These are phyloP conservation scores for Loxodonta africana DNA, from an alignment of 2,113 vertebrate species.

Conservation along the genomic window DNA sequence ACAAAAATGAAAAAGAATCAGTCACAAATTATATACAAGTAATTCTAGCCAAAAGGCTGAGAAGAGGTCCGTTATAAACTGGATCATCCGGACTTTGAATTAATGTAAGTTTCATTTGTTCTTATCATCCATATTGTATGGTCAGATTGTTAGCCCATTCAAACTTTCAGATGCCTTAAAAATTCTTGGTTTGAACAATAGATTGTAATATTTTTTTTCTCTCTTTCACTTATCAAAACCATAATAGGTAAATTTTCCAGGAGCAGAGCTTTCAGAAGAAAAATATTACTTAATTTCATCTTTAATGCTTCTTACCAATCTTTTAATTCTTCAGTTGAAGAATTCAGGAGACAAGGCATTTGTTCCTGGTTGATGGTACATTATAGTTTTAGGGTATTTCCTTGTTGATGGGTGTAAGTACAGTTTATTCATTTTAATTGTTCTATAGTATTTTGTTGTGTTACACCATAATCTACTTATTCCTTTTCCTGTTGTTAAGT, in stretches of 20 bases:
- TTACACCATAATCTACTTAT: neutral
- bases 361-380: neutral
- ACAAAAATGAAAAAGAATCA: neutral
- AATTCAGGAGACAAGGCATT: neutral
- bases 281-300: neutral
- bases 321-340: neutral
- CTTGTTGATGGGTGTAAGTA: neutral
- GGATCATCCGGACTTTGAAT: neutral
- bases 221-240: neutral
- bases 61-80: neutral
- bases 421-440: neutral
- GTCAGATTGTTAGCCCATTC: neutral
- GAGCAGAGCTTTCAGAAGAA: constrained; percentile 46
- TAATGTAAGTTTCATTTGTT: neutral
- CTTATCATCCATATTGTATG: neutral
- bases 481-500: neutral
- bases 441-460: neutral
- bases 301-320: neutral
- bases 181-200: neutral
- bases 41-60: neutral
- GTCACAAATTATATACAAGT: neutral
- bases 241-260: neutral
- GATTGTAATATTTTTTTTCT: neutral
- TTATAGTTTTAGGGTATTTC: neutral
- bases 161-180: neutral